Evolutionary conservation across 2,888 invertebrate genomes (phyloP).

Genomic region (Pristionchus mayeri): DNA sequence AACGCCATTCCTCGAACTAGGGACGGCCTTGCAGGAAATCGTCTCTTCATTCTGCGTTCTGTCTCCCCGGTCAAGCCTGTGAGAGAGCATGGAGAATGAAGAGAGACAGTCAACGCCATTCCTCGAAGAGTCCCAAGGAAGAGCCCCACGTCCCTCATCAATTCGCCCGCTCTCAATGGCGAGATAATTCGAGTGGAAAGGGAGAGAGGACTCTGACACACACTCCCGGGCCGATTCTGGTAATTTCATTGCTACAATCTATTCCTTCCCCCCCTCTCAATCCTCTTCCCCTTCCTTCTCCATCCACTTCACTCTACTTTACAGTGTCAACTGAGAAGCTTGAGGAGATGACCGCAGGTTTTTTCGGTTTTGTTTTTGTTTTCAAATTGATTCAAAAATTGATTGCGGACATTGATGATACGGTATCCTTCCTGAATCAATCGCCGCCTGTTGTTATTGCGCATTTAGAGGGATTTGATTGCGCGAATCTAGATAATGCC

Average conservation of each 20-base stretch:
- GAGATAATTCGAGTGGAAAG: slow-evolving; percentile 14
- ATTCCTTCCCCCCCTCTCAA: too few relatives aligned
- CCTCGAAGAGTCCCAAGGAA: background rate
- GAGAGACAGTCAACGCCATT: background rate
- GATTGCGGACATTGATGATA: too few relatives aligned
- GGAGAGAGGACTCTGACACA: background rate
- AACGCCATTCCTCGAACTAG: too few relatives aligned
- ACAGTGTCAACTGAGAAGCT: too few relatives aligned
- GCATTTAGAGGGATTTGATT: too few relatives aligned
- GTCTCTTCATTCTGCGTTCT: background rate
- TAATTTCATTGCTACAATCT: slow-evolving; percentile 37
- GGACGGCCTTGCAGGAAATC: too few relatives aligned
- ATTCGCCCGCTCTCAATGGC: background rate
- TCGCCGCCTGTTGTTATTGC: too few relatives aligned
- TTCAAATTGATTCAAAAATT: too few relatives aligned
- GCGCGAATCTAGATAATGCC: too few relatives aligned
- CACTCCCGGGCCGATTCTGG: background rate
- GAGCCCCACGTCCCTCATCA: background rate
- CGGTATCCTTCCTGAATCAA: too few relatives aligned
- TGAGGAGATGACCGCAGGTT: too few relatives aligned
- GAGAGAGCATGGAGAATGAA: background rate
- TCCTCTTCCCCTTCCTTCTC: background rate
- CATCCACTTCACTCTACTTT: background rate
- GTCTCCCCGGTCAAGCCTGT: background rate
- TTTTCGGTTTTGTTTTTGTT: too few relatives aligned